phyloP scores from a whole-genome alignment of 2,888 invertebrate species.

The Eugnorisma glareosa region DNA sequence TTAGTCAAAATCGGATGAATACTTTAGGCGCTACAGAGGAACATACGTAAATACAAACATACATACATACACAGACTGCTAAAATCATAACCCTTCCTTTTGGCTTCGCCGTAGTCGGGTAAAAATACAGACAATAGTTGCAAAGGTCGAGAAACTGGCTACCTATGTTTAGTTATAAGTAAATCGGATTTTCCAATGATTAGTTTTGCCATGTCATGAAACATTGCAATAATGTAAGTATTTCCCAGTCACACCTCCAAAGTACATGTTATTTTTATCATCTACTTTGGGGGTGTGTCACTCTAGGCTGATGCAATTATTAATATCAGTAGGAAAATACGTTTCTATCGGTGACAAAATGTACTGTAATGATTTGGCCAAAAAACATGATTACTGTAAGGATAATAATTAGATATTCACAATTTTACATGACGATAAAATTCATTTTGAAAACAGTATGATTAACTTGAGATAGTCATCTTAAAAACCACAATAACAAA shows the following conservation, averaged over 20 bases:
- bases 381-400: neutral
- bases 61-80: too few species aligned
- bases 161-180: too few species aligned
- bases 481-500: too few species aligned
- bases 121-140: neutral
- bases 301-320: neutral
- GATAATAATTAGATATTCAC: neutral
- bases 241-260: constrained; percentile 5
- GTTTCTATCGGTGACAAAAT: neutral
- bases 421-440: neutral
- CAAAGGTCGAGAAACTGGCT: neutral
- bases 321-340: constrained; percentile 2
- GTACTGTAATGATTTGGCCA: neutral
- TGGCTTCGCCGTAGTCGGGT: too few species aligned
- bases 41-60: too few species aligned
- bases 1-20: too few species aligned
- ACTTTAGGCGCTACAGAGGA: too few species aligned
- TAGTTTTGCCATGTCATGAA: neutral
- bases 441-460: constrained; percentile 18
- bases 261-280: neutral
- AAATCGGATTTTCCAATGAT: too few species aligned
- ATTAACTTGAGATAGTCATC: constrained; percentile 8
- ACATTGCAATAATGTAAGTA: neutral
- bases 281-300: constrained; percentile 7
- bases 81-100: too few species aligned